Evolutionary conservation across 2,888 invertebrate species (phyloP).

Genomic region (Mythimna vitellina): DNA sequence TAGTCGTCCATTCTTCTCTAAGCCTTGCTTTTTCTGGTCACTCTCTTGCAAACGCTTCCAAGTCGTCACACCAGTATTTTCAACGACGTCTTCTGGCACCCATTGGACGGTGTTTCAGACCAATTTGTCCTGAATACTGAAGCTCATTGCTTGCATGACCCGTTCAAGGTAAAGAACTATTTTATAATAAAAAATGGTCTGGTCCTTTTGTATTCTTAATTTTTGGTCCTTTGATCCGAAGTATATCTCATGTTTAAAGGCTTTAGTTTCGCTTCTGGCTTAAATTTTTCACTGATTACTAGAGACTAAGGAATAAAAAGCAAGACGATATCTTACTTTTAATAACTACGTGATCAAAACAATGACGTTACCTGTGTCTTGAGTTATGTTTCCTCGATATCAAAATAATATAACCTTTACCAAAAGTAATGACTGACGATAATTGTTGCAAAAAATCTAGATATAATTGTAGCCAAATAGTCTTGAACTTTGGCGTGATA

Average conservation of each 20-base stretch:
- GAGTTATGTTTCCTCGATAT: slow-evolving; percentile 38
- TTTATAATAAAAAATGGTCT: no score
- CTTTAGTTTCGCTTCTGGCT: background rate
- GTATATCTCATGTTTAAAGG: background rate
- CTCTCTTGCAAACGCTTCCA: background rate
- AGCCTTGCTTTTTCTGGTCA: background rate
- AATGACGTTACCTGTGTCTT: slow-evolving; percentile 19
- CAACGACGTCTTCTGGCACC: background rate
- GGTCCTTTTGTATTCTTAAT: background rate
- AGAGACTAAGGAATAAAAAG: background rate
- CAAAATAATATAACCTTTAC: slow-evolving; percentile 61
- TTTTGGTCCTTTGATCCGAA: background rate
- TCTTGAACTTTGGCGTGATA: slow-evolving; percentile 58
- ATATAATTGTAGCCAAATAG: slow-evolving; percentile 48
- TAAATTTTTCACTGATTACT: background rate
- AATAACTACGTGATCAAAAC: slow-evolving; percentile 37
- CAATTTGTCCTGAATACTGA: background rate
- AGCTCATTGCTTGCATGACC: no score
- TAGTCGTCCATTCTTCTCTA: background rate
- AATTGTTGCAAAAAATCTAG: slow-evolving; percentile 64
- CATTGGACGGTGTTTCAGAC: background rate
- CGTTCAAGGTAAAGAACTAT: no score
- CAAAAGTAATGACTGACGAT: slow-evolving; percentile 55
- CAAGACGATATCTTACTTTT: background rate
- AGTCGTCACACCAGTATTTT: background rate